Evolutionary conservation across 2,797 vertebrate species (phyloP).

Genomic region (Macropodus opercularis): DNA sequence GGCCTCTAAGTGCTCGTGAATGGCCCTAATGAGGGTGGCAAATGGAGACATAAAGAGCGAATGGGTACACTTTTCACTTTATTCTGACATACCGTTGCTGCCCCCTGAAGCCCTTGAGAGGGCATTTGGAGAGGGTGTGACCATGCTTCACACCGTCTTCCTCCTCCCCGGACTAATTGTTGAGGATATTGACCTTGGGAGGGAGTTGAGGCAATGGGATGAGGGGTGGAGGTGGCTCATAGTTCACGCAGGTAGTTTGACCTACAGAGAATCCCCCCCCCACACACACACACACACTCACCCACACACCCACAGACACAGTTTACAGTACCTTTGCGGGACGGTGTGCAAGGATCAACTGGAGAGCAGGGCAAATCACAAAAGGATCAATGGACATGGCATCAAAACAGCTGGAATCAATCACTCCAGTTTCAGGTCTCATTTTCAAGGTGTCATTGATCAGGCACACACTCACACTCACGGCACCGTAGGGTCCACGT

Average conservation of each 20-base stretch:
- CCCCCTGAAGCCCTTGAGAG: slow-evolving; percentile 80
- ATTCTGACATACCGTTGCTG: slow-evolving; percentile 80
- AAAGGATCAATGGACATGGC: slow-evolving; percentile 55
- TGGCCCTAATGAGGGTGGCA: slow-evolving; percentile 81
- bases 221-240: slow-evolving; percentile 60
- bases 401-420: slow-evolving; percentile 64
- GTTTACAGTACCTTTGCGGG: slow-evolving; percentile 1
- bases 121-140: slow-evolving; percentile 78
- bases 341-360: slow-evolving; percentile 31
- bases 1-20: slow-evolving; percentile 81
- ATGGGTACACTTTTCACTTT: slow-evolving; percentile 85
- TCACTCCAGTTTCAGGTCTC: slow-evolving; percentile 62
- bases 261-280: slow-evolving; percentile 44
- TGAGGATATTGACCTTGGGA: slow-evolving; percentile 84
- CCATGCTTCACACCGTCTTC: slow-evolving; percentile 79
- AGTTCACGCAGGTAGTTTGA: slow-evolving; percentile 59
- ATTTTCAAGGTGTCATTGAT: slow-evolving; percentile 74
- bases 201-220: slow-evolving; percentile 57
- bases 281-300: background rate
- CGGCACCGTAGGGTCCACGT: slow-evolving; percentile 67
- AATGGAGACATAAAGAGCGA: slow-evolving; percentile 86
- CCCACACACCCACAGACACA: slow-evolving; percentile 5
- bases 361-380: slow-evolving; percentile 42
- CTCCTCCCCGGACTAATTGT: slow-evolving; percentile 77
- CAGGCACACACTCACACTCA: slow-evolving; percentile 40